Evolutionary conservation across 1,140 invertebrate genomes (phyloP).

Genomic region (Fopius arisanus): DNA sequence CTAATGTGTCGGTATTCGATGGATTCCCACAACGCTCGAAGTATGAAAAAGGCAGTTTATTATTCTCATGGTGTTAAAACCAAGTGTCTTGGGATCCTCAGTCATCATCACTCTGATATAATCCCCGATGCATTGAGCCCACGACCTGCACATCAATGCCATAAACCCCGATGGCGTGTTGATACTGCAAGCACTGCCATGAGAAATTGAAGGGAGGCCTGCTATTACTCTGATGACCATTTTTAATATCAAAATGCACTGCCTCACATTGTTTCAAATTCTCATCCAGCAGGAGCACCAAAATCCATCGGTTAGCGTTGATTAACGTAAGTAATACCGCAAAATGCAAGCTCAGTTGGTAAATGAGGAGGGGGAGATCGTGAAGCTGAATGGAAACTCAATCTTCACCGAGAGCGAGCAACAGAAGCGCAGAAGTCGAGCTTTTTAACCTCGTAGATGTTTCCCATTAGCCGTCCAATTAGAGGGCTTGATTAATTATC

Average conservation of each 20-base stretch:
- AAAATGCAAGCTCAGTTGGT: background rate
- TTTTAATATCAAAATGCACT: background rate
- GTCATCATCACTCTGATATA: background rate
- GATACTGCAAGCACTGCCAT: background rate
- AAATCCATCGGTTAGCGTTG: slow-evolving; percentile 1
- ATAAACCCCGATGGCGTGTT: background rate
- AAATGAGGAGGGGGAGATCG: background rate
- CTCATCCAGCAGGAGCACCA: background rate
- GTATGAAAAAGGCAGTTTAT: slow-evolving; percentile 38
- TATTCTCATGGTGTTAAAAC: slow-evolving; percentile 36
- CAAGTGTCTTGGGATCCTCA: slow-evolving; percentile 43
- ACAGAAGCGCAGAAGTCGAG: slow-evolving; percentile 12
- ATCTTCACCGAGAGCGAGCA: background rate
- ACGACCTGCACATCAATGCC: background rate
- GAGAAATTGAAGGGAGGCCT: background rate
- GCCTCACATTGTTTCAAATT: background rate
- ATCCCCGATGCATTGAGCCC: background rate
- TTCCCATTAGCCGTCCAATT: slow-evolving; percentile 31
- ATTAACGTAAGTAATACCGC: slow-evolving; percentile 8
- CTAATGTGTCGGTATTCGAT: slow-evolving; percentile 43
- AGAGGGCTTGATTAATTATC: slow-evolving; percentile 35
- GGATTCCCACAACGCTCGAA: background rate
- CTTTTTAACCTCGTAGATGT: background rate
- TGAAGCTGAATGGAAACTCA: background rate
- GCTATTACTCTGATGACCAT: background rate